Base-by-base conservation (phyloP, 2,797 vertebrate species). In the Platyrinchus mystaceus region DNA sequence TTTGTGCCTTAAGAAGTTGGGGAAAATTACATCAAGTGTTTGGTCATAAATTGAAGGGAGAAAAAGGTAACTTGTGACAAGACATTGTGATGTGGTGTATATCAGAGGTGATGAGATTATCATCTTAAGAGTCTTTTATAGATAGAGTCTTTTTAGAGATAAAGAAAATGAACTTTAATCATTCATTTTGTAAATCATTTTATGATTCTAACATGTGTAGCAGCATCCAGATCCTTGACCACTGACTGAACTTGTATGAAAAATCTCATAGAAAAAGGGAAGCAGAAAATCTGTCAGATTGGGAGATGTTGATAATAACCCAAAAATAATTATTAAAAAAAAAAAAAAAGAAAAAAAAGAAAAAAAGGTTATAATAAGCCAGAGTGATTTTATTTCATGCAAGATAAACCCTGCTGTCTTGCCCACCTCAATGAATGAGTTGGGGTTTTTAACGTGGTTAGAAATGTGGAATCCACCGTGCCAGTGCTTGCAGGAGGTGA, bases 71-170 rank as follows among this genome's bases (percentile, higher is more conserved):
- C 41, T 47, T 84, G 39, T 81, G 50, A 39, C 17, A n/a, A 49
- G 41, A 23, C 9, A 36, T 34, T 19, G 13, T 71, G 47, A 20
- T 1, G 2, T 4, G 6, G 18, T 60, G 9, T 2, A 0, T 44
- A 30, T 52, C 2, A 6, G 18, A 66, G 20, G 26, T 2, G 30
- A 74, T 7, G 37, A 79, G 77, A 28, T 1, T 0, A 18, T 6
- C 8, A 32, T 64, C 23, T 56, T 23, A 39, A 67, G n/a, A 20
- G 12, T 69, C 41, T 78, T 55, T 81, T 79, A n/a, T n/a, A n/a
- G n/a, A n/a, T n/a, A n/a, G n/a, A n/a, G n/a, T n/a, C n/a, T n/a
- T n/a, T n/a, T n/a, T n/a, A n/a, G n/a, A 56, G 39, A 59, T 30
- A 41, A 62, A 62, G 60, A 41, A 30, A 62, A 62, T 62, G 4